Evolutionary conservation across 2,888 invertebrate species (phyloP).

Genomic region (Plusia festucae): DNA sequence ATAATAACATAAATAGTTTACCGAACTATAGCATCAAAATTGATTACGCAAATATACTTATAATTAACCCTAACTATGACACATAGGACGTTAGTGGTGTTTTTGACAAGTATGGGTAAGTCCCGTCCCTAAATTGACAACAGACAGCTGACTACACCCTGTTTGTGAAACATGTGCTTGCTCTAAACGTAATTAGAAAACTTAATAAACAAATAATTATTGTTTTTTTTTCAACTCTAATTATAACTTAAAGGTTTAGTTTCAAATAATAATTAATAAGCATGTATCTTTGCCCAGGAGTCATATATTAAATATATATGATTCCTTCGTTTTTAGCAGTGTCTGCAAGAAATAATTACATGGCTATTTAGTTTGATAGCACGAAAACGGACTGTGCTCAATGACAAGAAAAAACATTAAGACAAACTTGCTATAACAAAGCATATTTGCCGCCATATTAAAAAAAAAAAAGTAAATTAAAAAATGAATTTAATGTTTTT

Average conservation of each 20-base stretch:
- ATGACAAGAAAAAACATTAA: background rate
- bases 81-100: slow-evolving; percentile 46
- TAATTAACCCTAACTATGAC: slow-evolving; percentile 46
- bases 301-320: no score
- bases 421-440: no score
- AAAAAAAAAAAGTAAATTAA: no score
- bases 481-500: background rate
- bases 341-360: background rate
- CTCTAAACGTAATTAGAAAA: slow-evolving; percentile 46
- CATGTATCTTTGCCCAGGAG: no score
- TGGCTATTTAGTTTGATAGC: background rate
- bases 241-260: background rate
- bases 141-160: slow-evolving; percentile 21
- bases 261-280: no score
- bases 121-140: slow-evolving; percentile 46
- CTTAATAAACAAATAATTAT: slow-evolving; percentile 13
- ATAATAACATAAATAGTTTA: slow-evolving; percentile 19
- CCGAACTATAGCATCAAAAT: slow-evolving; percentile 43
- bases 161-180: slow-evolving; percentile 31
- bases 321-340: no score
- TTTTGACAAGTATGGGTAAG: slow-evolving; percentile 54
- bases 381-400: background rate
- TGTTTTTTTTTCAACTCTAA: background rate
- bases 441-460: no score
- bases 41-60: slow-evolving; percentile 58